Percentiles rank a stretch among this genome's conserved stretches.
Conservation (phyloP, 2,888 invertebrate species). For the Nomada lathburiana region DNA sequence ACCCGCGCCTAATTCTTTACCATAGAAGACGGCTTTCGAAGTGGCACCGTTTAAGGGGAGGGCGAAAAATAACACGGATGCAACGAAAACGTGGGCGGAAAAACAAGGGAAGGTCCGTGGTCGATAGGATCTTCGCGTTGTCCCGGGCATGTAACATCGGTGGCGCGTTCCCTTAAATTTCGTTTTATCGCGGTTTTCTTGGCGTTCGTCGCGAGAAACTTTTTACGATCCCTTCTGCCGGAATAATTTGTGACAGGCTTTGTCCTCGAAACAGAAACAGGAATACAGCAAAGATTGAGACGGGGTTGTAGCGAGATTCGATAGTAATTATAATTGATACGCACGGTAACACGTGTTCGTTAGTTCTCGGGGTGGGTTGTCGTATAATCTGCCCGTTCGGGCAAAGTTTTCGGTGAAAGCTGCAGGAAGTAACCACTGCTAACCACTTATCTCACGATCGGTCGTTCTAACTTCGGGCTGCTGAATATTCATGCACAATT, state of each 20-base stretch:
- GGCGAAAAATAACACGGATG: conserved; percentile 2
- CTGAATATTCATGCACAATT: conserved; percentile 31
- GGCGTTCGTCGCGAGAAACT: conserved; percentile 6
- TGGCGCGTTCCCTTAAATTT: conserved; percentile 10
- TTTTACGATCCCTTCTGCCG: conserved; percentile 1
- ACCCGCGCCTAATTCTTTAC: conserved; percentile 39
- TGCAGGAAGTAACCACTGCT: conserved; percentile 11
- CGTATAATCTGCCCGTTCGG: conserved; percentile 2
- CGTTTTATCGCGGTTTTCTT: conserved; percentile 15
- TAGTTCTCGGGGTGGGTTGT: background rate
- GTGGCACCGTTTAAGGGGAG: background rate
- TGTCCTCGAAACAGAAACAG: background rate
- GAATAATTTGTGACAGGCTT: conserved; percentile 9
- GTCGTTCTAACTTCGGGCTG: conserved; percentile 6
- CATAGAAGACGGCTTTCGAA: conserved; percentile 14
- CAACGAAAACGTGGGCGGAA: background rate
- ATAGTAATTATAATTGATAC: background rate
- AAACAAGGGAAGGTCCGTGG: background rate
- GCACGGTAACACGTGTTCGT: background rate
- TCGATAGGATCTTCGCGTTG: background rate
- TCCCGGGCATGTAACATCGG: background rate
- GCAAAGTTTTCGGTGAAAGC: conserved; percentile 10
- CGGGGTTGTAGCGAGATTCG: too few species aligned
- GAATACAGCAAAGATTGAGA: background rate
- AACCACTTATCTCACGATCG: conserved; percentile 23